phyloP scores from a whole-genome alignment of 1,140 invertebrate species.

The Cotesia vestalis region DNA sequence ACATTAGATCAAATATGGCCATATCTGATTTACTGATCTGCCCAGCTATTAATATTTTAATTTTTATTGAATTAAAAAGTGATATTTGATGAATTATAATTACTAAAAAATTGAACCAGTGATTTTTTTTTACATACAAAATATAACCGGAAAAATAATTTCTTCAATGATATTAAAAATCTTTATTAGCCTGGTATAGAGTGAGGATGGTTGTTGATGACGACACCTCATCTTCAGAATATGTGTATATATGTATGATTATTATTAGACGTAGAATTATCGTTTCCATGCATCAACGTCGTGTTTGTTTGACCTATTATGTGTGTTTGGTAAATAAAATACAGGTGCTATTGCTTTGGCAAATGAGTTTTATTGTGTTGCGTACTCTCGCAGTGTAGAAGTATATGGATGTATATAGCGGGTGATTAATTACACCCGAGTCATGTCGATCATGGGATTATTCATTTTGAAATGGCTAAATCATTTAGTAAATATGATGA shows the following conservation, averaged over 20 bases:
- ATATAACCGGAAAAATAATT: too few species aligned
- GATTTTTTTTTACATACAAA: too few species aligned
- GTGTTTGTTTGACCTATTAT: conserved; percentile 19
- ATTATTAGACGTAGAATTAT: conserved; percentile 48
- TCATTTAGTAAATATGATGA: conserved; percentile 4
- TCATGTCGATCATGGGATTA: conserved; percentile 23
- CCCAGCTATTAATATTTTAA: too few species aligned
- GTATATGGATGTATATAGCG: not conserved
- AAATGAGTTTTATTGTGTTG: not conserved
- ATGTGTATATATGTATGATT: not conserved
- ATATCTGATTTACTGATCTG: too few species aligned
- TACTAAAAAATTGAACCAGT: too few species aligned
- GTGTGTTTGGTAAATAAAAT: not conserved
- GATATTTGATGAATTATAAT: too few species aligned
- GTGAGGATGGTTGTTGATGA: not conserved
- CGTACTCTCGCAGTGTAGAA: not conserved
- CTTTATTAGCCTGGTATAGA: too few species aligned
- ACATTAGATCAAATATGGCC: too few species aligned
- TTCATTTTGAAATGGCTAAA: conserved; percentile 18
- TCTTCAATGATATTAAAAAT: too few species aligned
- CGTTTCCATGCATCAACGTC: conserved; percentile 48
- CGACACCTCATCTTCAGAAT: not conserved
- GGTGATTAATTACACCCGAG: conserved; percentile 15
- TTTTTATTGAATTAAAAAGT: too few species aligned
- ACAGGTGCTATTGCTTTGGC: conserved; percentile 16